phyloP scores from a whole-genome alignment of 2,888 invertebrate species.

The Germaria angustata region DNA sequence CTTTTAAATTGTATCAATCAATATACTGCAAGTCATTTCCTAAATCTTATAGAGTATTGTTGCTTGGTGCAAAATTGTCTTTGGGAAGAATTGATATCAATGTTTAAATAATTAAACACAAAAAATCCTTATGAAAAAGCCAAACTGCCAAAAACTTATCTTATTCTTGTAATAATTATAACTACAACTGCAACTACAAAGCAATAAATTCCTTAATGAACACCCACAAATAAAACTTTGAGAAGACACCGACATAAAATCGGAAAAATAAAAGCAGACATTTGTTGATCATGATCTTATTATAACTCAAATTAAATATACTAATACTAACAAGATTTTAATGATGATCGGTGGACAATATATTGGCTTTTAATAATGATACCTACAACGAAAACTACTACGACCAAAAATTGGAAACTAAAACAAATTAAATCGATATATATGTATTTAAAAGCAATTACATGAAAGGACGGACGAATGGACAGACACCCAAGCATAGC shows the following conservation, averaged over 20 bases:
- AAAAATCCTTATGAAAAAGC: background rate
- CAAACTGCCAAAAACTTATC: background rate
- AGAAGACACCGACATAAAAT: background rate
- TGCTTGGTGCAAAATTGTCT: no score
- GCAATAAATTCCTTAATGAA: conserved; percentile 34
- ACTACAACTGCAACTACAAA: conserved; percentile 31
- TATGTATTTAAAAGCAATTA: conserved; percentile 65
- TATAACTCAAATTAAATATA: background rate
- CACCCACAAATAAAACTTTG: background rate
- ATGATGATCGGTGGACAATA: conserved; percentile 56
- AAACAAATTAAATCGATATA: conserved; percentile 61
- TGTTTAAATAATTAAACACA: no score
- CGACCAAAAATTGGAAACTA: conserved; percentile 5
- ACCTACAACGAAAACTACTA: conserved; percentile 3
- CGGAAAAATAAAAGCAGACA: background rate
- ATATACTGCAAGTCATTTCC: no score
- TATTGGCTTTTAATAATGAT: conserved; percentile 46
- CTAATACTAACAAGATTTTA: conserved; percentile 50
- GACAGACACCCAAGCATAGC: background rate
- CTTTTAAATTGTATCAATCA: no score
- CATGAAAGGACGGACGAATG: conserved; percentile 41
- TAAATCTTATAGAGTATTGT: no score
- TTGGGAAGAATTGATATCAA: no score
- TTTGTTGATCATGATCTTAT: background rate
- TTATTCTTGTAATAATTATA: background rate